Percentiles rank a stretch among this genome's conserved stretches.
phyloP scores from a whole-genome alignment of 2,113 vertebrate species.

The Trachemys scripta region DNA sequence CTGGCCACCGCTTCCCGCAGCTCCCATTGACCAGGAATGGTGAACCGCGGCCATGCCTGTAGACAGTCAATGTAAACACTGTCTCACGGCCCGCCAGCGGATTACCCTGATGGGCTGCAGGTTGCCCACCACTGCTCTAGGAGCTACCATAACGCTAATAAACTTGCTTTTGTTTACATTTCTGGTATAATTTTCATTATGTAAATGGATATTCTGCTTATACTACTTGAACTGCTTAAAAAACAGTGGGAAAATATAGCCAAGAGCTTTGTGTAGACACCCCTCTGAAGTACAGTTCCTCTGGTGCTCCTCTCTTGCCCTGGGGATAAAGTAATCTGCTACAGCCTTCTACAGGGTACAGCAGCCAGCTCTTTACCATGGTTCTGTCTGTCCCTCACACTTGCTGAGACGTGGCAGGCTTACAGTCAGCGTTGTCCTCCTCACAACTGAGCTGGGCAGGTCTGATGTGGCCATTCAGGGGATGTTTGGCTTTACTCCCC shows the following conservation, averaged over 20 bases:
- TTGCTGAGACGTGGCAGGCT: background rate
- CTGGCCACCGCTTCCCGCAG: too few species aligned
- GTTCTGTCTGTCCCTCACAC: background rate
- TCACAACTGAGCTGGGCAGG: background rate
- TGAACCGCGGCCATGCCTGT: too few species aligned
- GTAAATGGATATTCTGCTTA: constrained; percentile 2
- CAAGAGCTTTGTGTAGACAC: background rate
- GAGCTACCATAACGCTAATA: background rate
- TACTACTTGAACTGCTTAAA: background rate
- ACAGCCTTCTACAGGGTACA: background rate
- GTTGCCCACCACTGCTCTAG: too few species aligned
- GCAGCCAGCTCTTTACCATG: background rate
- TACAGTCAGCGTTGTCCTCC: background rate
- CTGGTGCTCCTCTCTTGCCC: background rate
- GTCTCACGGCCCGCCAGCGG: too few species aligned
- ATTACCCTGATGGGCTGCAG: too few species aligned
- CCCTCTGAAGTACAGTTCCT: fast-evolving
- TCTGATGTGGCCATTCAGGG: background rate
- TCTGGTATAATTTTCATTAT: background rate
- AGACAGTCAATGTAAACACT: too few species aligned
- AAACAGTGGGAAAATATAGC: background rate
- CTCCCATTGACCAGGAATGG: too few species aligned
- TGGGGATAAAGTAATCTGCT: background rate
- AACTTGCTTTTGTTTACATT: background rate
- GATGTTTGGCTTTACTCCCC: background rate